Percentiles rank a stretch among this genome's conserved stretches.
Conservation (phyloP, 2,888 invertebrate genomes). For the Leptinotarsa juncta region DNA sequence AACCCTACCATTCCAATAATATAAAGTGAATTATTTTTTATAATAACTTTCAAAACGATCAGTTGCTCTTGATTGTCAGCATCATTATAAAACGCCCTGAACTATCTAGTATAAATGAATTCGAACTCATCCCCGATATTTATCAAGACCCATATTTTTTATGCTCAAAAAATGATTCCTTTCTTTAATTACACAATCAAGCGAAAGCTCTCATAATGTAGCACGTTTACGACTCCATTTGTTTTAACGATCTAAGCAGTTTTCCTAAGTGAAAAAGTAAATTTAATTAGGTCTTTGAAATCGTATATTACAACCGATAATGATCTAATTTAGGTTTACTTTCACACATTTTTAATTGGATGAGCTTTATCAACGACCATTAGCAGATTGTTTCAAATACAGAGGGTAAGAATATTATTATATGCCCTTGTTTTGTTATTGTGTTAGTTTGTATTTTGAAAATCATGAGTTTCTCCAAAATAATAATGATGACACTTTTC, state of each 20-base stretch:
- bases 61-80: too few species aligned
- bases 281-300: constrained; percentile 43
- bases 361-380: constrained; percentile 11
- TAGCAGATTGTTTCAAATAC: constrained; percentile 8
- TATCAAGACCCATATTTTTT: constrained; percentile 17
- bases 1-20: too few species aligned
- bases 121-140: background rate
- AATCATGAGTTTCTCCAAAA: too few species aligned
- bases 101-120: too few species aligned
- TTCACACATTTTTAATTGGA: constrained; percentile 45
- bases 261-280: constrained; percentile 43
- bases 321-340: constrained; percentile 43
- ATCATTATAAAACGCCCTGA: too few species aligned
- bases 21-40: too few species aligned
- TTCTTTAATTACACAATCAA: constrained; percentile 42
- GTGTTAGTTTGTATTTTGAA: too few species aligned
- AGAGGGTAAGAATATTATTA: background rate
- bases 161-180: constrained; percentile 33
- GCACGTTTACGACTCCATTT: constrained; percentile 42
- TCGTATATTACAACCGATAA: constrained; percentile 44
- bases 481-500: too few species aligned
- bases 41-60: too few species aligned
- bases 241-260: constrained; percentile 41
- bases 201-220: constrained; percentile 36
- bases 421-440: too few species aligned